Evolutionary conservation across 2,888 invertebrate species (phyloP).

Genomic region (Sphaeridia pumilis): DNA sequence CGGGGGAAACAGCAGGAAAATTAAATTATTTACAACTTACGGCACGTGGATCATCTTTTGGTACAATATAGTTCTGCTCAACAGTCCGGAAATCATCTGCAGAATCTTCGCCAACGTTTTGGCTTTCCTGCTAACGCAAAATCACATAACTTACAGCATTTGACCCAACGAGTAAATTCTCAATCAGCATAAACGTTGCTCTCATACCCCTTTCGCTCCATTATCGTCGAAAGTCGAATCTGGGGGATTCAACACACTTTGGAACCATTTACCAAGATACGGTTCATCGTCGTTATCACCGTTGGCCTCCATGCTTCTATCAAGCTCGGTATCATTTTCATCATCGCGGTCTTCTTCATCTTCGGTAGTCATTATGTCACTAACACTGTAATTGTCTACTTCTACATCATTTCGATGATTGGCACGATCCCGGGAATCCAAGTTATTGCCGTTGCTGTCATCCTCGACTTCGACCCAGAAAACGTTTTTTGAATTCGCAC

Average conservation of each 20-base stretch:
- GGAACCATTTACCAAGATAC: slow-evolving; percentile 84
- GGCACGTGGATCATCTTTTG: slow-evolving; percentile 65
- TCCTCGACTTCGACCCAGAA: slow-evolving; percentile 6
- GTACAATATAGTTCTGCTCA: slow-evolving; percentile 49
- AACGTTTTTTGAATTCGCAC: background rate
- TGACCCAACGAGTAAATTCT: background rate
- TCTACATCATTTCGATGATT: slow-evolving; percentile 16
- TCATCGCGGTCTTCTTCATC: slow-evolving; percentile 35
- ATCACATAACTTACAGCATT: background rate
- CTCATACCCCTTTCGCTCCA: slow-evolving; percentile 18
- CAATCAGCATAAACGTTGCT: background rate
- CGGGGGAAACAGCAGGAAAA: background rate
- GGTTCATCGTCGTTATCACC: slow-evolving; percentile 51
- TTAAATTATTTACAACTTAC: slow-evolving; percentile 39
- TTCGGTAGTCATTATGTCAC: slow-evolving; percentile 36
- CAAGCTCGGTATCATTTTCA: slow-evolving; percentile 18
- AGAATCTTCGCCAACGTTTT: slow-evolving; percentile 24
- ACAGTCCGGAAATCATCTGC: slow-evolving; percentile 29
- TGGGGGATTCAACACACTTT: slow-evolving; percentile 76
- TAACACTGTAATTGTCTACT: slow-evolving; percentile 34
- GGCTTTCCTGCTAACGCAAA: slow-evolving; percentile 23
- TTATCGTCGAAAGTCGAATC: slow-evolving; percentile 34
- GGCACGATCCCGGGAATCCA: slow-evolving; percentile 11
- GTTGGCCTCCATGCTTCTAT: slow-evolving; percentile 14
- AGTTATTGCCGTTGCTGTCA: slow-evolving; percentile 17